Evolutionary conservation across 1,140 invertebrate species (phyloP).

Genomic region (Drosophila sturtevanti): DNA sequence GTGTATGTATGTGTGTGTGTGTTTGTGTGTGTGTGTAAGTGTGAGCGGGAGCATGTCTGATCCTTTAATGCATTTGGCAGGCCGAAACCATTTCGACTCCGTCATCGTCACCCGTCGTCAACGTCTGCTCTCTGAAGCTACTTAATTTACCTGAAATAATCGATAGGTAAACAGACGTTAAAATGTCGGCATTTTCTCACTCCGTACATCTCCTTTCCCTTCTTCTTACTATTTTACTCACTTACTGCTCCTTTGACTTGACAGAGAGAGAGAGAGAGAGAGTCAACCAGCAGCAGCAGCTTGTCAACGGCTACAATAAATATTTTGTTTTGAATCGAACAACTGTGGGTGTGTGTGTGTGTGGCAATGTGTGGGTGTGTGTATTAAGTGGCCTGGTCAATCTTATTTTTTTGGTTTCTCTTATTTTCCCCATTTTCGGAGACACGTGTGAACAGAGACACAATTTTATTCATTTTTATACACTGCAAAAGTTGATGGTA

Average conservation of each 20-base stretch:
- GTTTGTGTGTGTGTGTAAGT: slow-evolving; percentile 23
- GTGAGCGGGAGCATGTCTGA: slow-evolving; percentile 66
- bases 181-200: slow-evolving; percentile 73
- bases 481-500: neutral
- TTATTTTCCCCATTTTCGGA: slow-evolving; percentile 12
- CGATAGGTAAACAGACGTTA: slow-evolving; percentile 81
- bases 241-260: neutral
- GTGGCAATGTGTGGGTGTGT: slow-evolving; percentile 9
- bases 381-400: slow-evolving; percentile 59
- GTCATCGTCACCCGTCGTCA: slow-evolving; percentile 33
- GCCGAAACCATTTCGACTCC: slow-evolving; percentile 37
- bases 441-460: slow-evolving; percentile 64
- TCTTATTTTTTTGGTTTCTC: slow-evolving; percentile 32
- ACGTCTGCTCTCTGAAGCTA: slow-evolving; percentile 52
- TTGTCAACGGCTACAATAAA: slow-evolving; percentile 75
- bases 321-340: slow-evolving; percentile 77
- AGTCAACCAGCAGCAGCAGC: slow-evolving; percentile 26
- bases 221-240: neutral
- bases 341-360: slow-evolving; percentile 5
- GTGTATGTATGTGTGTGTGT: slow-evolving; percentile 23
- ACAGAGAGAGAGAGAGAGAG: no score
- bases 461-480: slow-evolving; percentile 41
- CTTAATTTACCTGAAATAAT: slow-evolving; percentile 82
- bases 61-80: slow-evolving; percentile 81
- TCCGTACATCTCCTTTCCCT: slow-evolving; percentile 13